These are phyloP conservation scores for Mormyrops attenuatus DNA, from an alignment of 2,797 vertebrate genomes.

Conservation along the genomic window DNA sequence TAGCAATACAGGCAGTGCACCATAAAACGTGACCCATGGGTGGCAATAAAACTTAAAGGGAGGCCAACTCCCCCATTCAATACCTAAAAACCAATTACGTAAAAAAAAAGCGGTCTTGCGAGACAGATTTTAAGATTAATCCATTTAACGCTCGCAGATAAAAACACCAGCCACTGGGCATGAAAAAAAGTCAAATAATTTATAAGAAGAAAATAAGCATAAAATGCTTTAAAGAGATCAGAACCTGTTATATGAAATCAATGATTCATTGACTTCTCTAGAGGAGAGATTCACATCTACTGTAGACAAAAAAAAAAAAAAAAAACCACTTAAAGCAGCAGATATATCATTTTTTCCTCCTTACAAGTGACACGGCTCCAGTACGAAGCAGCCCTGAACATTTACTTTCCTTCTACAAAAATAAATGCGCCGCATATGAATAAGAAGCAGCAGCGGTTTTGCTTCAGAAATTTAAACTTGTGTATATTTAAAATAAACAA, in stretches of 20 bases:
- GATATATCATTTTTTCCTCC: conserved; percentile 44
- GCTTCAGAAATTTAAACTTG: conserved; percentile 60
- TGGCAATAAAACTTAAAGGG: background rate
- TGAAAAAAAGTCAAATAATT: background rate
- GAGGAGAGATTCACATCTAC: conserved; percentile 57
- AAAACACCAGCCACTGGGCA: conserved; percentile 16
- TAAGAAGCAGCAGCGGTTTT: conserved; percentile 60
- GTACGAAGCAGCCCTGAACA: conserved; percentile 47
- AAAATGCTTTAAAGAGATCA: conserved; percentile 70
- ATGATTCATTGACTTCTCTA: conserved; percentile 61
- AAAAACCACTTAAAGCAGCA: conserved; percentile 55
- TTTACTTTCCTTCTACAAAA: conserved; percentile 57
- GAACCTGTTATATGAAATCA: conserved; percentile 60
- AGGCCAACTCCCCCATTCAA: background rate
- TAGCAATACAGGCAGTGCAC: background rate
- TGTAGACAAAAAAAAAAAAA: conserved; percentile 28
- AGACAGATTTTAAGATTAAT: background rate
- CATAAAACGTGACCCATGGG: background rate
- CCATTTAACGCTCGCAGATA: background rate
- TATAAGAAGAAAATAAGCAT: conserved; percentile 54
- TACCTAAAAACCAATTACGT: background rate
- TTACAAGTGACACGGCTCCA: conserved; percentile 43
- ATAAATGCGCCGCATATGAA: conserved; percentile 57
- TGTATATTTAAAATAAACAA: conserved; percentile 54
- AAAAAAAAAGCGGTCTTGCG: background rate